phyloP scores from a whole-genome alignment of 30 jellyfish, hydroid and myxozoan genomes.

The Aurelia sp. region DNA sequence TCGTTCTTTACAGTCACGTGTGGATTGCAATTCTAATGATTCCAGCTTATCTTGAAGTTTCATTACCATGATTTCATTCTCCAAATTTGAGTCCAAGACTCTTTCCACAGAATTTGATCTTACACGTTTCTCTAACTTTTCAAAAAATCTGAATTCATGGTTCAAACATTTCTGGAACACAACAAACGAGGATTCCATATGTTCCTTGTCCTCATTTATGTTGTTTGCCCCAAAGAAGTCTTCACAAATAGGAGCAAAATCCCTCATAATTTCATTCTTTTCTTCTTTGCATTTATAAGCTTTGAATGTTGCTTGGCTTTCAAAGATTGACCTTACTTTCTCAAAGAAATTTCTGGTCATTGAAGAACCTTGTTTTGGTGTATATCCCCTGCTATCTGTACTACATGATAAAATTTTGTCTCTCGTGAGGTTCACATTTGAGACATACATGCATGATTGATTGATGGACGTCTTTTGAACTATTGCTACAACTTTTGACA shows the following conservation, averaged over 20 bases:
- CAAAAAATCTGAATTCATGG: slow-evolving; percentile 8
- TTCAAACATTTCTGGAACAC: background rate
- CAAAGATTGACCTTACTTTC: slow-evolving; percentile 34
- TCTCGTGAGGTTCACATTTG: slow-evolving; percentile 26
- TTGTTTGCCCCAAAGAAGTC: background rate
- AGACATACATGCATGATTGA: slow-evolving; percentile 25
- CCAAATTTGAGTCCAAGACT: slow-evolving; percentile 57
- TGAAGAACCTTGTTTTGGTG: slow-evolving; percentile 58
- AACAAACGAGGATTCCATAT: background rate
- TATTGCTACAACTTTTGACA: slow-evolving; percentile 11
- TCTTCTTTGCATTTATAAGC: slow-evolving; percentile 39
- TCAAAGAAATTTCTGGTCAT: slow-evolving; percentile 36
- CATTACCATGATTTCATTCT: slow-evolving; percentile 53
- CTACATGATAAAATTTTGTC: slow-evolving; percentile 43
- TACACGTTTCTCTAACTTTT: slow-evolving; percentile 11
- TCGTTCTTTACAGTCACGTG: no score
- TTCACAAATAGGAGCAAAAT: slow-evolving; percentile 12
- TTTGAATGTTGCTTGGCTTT: slow-evolving; percentile 61
- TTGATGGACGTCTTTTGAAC: slow-evolving; percentile 4
- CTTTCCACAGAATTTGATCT: slow-evolving; percentile 50
- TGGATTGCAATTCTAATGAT: background rate
- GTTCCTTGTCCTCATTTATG: background rate
- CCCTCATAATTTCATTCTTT: slow-evolving; percentile 21
- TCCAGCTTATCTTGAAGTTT: slow-evolving; percentile 42
- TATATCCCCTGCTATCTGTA: slow-evolving; percentile 58